phyloP scores from a whole-genome alignment of 2,113 vertebrate genomes.

The Gymnogyps californianus region DNA sequence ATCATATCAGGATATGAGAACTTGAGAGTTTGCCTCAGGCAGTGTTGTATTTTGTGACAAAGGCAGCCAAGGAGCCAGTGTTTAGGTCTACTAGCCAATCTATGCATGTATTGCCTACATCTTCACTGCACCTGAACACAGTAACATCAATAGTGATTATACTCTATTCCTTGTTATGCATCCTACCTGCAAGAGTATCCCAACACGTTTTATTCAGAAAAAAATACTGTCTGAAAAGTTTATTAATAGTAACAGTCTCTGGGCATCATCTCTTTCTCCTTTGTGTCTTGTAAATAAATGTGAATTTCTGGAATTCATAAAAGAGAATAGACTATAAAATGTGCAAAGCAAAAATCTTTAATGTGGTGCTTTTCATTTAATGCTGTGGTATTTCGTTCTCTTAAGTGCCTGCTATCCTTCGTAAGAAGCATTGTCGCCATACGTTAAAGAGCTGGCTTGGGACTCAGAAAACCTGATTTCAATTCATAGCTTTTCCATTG shows the following conservation, averaged over 20 bases:
- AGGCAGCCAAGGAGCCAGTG: neutral
- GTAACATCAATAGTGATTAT: neutral
- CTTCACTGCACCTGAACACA: neutral
- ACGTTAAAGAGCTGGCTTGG: neutral
- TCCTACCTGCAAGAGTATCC: neutral
- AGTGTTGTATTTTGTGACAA: neutral
- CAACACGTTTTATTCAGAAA: neutral
- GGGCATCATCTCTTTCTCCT: neutral
- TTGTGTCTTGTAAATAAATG: neutral
- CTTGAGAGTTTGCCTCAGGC: neutral
- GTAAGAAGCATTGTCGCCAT: neutral
- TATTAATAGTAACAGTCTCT: neutral
- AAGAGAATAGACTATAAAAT: neutral
- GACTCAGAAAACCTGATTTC: neutral
- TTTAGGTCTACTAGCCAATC: neutral
- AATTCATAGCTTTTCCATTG: neutral
- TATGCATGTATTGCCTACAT: no score
- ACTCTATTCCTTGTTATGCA: rapidly evolving
- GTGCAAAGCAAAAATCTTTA: neutral
- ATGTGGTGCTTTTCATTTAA: neutral
- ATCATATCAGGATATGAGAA: neutral
- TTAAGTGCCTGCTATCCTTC: neutral
- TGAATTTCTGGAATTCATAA: neutral
- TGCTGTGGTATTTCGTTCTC: neutral
- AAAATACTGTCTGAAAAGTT: neutral